Evolutionary conservation across 2,113 vertebrate species (phyloP), one percentile per base, ranked within the genome.

Genomic region (Urocitellus parryii): DNA sequence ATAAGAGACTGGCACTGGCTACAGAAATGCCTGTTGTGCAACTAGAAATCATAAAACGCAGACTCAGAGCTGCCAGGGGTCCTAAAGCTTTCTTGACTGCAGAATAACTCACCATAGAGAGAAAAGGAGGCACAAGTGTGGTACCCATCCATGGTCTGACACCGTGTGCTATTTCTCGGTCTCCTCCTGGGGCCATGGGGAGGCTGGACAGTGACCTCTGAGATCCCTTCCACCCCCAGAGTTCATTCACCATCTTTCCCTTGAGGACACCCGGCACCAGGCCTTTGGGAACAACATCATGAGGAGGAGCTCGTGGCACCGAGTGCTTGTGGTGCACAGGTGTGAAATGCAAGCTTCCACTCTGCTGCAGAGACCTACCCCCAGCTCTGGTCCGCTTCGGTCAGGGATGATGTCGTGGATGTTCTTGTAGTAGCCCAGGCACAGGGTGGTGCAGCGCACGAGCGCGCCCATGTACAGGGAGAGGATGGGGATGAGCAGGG

Each of bases 391-490:
- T 14, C 99, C 99, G 27, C 99, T 99, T 96, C 99, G 98, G 79
- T 99, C 99, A 6, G 99, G 99, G 98, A 99, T 99, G 97, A 96
- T 99, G 97, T 99, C 99, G 12, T 99, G 99, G 95, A 99, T 99
- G 96, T 99, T 99, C 89, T 98, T 99, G 98, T 99, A 99, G 98
- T 99, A 99, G 65, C 99, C 99, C 86, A 99, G 98, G 94, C 99
- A 99, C 81, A 99, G 98, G 0, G 99, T 99, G 98, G 98, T 99
- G 90, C 99, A 99, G 73, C 99, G 99, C 70, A 99, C 99, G 53
- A 99, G 98, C 2, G 99, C 99, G 29, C 99, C 99, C 99, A 99
- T 99, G 91, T 99, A 99, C 83, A 99, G 98, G n/a, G 99, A 99
- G 20, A 99, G 98, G 97, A 99, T 99, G 0, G 99, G 99, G 97